Base-by-base conservation (phyloP, 1,140 invertebrate genomes). In the Heliconius eleuchia region DNA sequence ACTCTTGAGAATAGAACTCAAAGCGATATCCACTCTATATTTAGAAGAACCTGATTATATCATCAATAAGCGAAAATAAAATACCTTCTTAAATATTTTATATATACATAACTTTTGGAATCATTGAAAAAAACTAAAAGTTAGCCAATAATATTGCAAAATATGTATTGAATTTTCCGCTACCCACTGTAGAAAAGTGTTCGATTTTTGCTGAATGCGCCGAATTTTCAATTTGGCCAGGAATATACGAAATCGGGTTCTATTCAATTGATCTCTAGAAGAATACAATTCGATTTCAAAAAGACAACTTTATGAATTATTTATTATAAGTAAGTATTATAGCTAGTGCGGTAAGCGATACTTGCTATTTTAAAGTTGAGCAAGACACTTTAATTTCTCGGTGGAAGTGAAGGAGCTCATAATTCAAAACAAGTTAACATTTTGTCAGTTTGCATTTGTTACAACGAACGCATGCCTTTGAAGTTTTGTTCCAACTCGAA, bases 311-410 rank as follows among this genome's bases (percentile, higher is more conserved):
- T 91, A 88, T 88, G 84, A 91, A 91, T 91, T 88, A 89, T 89
- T 88, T 89, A 66, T 66, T 66, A 66, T 66, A 42, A 72, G 42
- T 16, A 46, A 13, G 71, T 72, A 42, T 39, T n/a, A 76, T 78
- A 79, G 85, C 89, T 86, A 80, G 84, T 80, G 84, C 71, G 84
- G 82, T 84, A 86, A 84, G 86, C 80, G 78, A 76, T 91, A 92
- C 91, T 90, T 94, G 88, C 85, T 87, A 82, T 89, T 91, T 92
- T 91, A 90, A 92, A 92, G 89, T 92, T 94, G 88, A 88, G 85
- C 90, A 92, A 92, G 91, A 91, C 90, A 91, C 88, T 92, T 92
- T 94, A 94, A 94, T 94, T 94, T 94, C 92, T 91, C 92, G 76
- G 74, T 91, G 89, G 91, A 86, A 82, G 82, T 71, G 80, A 85